phyloP scores from a whole-genome alignment of 2,113 vertebrate genomes.

The Aptenodytes forsteri region DNA sequence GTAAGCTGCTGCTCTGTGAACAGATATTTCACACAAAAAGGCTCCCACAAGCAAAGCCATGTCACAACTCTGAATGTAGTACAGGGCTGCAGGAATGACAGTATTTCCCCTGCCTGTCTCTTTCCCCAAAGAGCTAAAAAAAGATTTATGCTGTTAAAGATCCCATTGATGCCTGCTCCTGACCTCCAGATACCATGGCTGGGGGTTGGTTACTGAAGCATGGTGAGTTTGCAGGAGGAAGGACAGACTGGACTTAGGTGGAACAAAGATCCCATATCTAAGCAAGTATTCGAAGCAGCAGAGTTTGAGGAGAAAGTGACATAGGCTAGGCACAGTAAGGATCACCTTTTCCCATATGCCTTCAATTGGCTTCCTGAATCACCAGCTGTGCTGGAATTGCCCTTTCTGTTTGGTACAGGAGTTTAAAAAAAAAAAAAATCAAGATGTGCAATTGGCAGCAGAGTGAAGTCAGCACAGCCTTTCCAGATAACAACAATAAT shows the following conservation, averaged over 20 bases:
- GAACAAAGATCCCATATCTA: neutral
- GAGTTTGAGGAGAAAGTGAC: neutral
- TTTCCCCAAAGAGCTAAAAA: neutral
- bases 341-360: neutral
- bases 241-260: neutral
- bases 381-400: neutral
- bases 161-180: neutral
- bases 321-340: too few relatives aligned
- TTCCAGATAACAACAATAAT: neutral
- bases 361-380: neutral
- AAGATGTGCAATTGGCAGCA: neutral
- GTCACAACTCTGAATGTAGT: accelerated
- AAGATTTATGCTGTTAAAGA: neutral
- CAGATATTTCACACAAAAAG: accelerated
- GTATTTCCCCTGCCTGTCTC: neutral
- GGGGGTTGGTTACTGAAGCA: neutral
- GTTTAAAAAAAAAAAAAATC: neutral
- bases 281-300: neutral
- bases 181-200: accelerated
- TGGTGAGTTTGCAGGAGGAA: neutral
- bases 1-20: neutral
- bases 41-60: neutral
- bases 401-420: neutral
- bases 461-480: neutral
- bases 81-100: neutral